Base-by-base conservation (phyloP, 2,113 vertebrate species). In the Bufo gargarizans region DNA sequence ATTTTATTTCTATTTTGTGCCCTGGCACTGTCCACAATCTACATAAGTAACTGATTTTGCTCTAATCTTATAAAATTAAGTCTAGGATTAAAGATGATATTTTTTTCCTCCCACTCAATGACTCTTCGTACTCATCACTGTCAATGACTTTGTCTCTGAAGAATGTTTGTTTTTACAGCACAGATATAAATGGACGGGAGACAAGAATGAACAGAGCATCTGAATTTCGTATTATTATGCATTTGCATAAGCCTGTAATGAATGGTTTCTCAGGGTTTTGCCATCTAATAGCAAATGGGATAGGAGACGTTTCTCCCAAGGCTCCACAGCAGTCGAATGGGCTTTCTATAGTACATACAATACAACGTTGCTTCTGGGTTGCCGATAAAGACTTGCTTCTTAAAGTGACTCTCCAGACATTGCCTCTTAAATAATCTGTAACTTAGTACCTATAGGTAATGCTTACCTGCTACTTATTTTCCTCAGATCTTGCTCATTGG, bases 71-170 rank as follows among this genome's bases (percentile, higher is more conserved):
- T 77, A 77, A 77, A 1, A 59, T 58, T 59, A 45, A 58, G 56
- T 58, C 84, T 59, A 13, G 53, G 67, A 85, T 85, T 85, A 85
- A 61, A 17, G 71, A 72, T 71, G 47, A 49, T 76, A 49, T 77
- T 19, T 86, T 33, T 86, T 86, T 6, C 55, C 56, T 63, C 19
- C 9, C 20, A 49, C 16, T 77, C 72, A 19, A 22, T 77, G 72
- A 58, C 56, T 77, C 43, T 63, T 58, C n/a, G 45, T 61, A 61
- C 56, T 33, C 55, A 61, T 86, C 84, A 49, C 33, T 86, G 55
- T 49, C 84, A 86, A 86, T 86, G 84, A 86, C 71, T 77, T 49
- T 43, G 56, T 47, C 58, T 61, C 45, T 50, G 49, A 63, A 63
- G 17, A 86, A 85, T 76, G 67, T 58, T 43, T 59, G 47, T 50